Base-by-base conservation (phyloP, 1,140 invertebrate species). In the Lucilia cuprina region DNA sequence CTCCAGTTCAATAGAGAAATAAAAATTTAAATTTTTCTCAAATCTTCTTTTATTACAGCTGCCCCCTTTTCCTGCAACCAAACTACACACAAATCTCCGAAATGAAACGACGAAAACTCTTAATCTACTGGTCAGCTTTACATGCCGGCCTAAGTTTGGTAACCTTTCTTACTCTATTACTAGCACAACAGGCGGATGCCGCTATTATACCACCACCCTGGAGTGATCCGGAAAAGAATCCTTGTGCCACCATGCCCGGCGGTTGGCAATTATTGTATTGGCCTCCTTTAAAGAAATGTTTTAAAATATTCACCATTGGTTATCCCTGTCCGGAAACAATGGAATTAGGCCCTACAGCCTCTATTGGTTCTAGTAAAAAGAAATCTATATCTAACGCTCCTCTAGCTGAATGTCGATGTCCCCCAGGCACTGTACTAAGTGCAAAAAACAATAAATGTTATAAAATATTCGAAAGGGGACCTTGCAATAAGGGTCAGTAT, bases 241-340 rank as follows among this genome's bases (percentile, higher is more conserved):
- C 96, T 0, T 97, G 96, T 85, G 96, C 96, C 5, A 91, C 93
- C 1, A 93, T 95, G 90, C 95, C 96, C 0, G 92, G 94, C 75
- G 96, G 95, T 17, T 97, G 96, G 96, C 95, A 97, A 87, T 92
- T 96, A 85, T 92, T 97, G 25, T 96, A 94, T 90, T 97, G 96
- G 96, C 94, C 96, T 0, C 91, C 93, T 0, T 94, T 97, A 87
- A 95, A 95, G 84, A 95, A 96, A 91, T 97, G 96, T 89, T 96
- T 96, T 89, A 96, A 95, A 89, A 96, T 97, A 90, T 97, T 96
- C 88, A 91, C 95, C 92, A 93, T 95, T 85, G 95, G 95, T 7
- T 93, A 95, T 83, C 95, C 96, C 1, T 97, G 96, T 91, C 95
- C 96, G 8, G 94, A 95, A 7, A 96, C 95, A 1, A 96, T 96